These are phyloP conservation scores for Metalampra italica DNA, from an alignment of 2,888 invertebrate species.

Conservation along the genomic window DNA sequence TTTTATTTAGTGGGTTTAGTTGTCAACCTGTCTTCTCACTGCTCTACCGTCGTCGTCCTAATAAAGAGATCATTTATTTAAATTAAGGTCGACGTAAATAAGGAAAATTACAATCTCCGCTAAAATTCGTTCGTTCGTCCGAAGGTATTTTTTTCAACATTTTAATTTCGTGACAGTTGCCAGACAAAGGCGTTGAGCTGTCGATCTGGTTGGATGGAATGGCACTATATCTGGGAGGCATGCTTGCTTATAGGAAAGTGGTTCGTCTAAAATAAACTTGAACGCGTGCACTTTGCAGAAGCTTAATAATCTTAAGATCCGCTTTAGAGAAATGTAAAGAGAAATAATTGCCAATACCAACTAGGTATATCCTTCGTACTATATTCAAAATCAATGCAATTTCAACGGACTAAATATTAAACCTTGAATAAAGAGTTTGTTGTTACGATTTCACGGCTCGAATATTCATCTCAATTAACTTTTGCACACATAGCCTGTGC, in stretches of 20 bases:
- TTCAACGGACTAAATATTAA: too few species aligned
- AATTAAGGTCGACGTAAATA: slow-evolving; percentile 26
- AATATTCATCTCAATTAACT: too few species aligned
- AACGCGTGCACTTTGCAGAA: too few species aligned
- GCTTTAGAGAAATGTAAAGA: too few species aligned
- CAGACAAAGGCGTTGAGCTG: background rate
- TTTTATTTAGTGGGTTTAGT: slow-evolving; percentile 31
- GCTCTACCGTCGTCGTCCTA: slow-evolving; percentile 4
- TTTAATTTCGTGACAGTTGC: slow-evolving; percentile 1
- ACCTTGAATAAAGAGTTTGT: too few species aligned
- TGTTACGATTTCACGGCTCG: too few species aligned
- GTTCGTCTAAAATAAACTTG: too few species aligned
- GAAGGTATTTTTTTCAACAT: slow-evolving; percentile 22
- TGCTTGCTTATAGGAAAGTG: background rate
- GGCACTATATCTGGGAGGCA: background rate
- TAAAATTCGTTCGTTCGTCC: slow-evolving; percentile 20
- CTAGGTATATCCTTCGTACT: too few species aligned
- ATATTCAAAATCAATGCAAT: too few species aligned
- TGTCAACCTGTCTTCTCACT: slow-evolving; percentile 18
- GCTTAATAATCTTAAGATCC: too few species aligned
- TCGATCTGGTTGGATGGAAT: background rate
- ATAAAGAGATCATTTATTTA: slow-evolving; percentile 29
- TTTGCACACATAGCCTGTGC: too few species aligned
- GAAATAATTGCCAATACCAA: too few species aligned
- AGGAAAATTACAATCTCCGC: slow-evolving; percentile 20